Percentiles rank a stretch among this genome's conserved stretches.
Conservation (phyloP, 2,113 vertebrate species). For the Poeciliopsis occidentalis region DNA sequence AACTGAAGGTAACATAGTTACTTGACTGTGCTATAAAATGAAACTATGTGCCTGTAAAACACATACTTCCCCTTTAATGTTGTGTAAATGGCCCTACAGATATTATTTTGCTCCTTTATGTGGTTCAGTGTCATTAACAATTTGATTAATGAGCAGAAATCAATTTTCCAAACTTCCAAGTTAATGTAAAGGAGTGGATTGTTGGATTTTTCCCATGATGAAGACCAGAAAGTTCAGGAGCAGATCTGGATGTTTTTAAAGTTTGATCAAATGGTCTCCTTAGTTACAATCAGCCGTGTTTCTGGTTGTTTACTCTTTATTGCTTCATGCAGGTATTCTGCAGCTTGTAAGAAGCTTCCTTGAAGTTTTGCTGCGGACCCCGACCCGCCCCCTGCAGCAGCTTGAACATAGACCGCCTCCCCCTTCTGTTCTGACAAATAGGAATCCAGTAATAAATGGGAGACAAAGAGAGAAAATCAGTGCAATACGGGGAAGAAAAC, state of each 20-base stretch:
- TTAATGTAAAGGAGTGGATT: too few relatives aligned
- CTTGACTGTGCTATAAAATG: too few relatives aligned
- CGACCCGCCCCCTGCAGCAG: slow-evolving; percentile 14
- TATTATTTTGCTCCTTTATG: not conserved
- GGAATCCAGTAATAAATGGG: slow-evolving; percentile 1
- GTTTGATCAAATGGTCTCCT: not conserved
- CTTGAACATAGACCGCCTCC: slow-evolving; percentile 16
- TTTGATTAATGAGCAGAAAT: not conserved
- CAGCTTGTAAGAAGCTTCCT: not conserved
- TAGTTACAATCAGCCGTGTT: not conserved
- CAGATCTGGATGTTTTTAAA: not conserved
- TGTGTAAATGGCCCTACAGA: too few relatives aligned
- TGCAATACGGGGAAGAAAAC: slow-evolving; percentile 13
- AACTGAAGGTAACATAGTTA: too few relatives aligned
- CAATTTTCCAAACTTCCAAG: too few relatives aligned
- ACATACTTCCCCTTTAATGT: too few relatives aligned
- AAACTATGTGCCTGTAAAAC: too few relatives aligned
- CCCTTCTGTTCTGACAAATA: slow-evolving; percentile 25
- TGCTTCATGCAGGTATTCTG: not conserved
- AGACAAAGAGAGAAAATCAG: slow-evolving; percentile 27
- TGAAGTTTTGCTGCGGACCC: not conserved
- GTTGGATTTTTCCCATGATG: not conserved
- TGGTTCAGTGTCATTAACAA: not conserved
- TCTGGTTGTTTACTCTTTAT: not conserved
- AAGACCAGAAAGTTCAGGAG: not conserved